A percentile compares a stretch with the other conserved stretches of the same genome.
These are phyloP conservation scores for Botrylloides violaceus DNA, from an alignment of 23 tunicate genomes.

Conservation along the genomic window DNA sequence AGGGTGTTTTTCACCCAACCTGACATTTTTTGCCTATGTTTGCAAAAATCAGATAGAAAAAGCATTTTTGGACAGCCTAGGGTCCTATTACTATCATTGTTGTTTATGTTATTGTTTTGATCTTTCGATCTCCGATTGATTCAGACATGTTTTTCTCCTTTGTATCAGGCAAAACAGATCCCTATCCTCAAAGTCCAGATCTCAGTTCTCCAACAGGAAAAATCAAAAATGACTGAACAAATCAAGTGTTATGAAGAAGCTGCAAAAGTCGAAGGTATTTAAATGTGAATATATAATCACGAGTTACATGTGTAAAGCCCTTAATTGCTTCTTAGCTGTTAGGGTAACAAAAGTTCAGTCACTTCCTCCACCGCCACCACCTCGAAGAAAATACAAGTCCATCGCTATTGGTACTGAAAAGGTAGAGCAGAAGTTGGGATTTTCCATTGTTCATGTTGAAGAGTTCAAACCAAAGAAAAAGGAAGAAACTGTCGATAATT, in stretches of 20 bases:
- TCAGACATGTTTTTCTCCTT: background rate
- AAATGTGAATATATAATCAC: background rate
- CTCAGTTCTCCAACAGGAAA: slow-evolving; percentile 78
- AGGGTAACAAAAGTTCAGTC: background rate
- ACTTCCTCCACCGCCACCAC: slow-evolving; percentile 60
- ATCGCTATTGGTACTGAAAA: slow-evolving; percentile 19
- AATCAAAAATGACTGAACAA: slow-evolving; percentile 46
- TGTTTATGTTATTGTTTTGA: no score
- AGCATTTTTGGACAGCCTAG: no score
- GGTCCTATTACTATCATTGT: no score
- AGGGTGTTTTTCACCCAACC: no score
- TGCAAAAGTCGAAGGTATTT: background rate
- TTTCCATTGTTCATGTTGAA: background rate
- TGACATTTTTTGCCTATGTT: no score
- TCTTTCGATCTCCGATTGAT: background rate
- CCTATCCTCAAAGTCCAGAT: slow-evolving; percentile 74
- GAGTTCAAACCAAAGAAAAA: background rate
- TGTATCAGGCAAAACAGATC: slow-evolving; percentile 57
- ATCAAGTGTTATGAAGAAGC: slow-evolving; percentile 3
- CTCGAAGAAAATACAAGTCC: slow-evolving; percentile 79
- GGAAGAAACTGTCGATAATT: background rate
- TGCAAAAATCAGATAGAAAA: no score
- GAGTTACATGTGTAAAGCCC: background rate
- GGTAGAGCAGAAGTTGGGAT: background rate
- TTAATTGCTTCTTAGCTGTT: background rate